Percentiles rank a stretch among this genome's conserved stretches.
Conservation (phyloP, 1,140 invertebrate genomes). For the Zaprionus taronus region DNA sequence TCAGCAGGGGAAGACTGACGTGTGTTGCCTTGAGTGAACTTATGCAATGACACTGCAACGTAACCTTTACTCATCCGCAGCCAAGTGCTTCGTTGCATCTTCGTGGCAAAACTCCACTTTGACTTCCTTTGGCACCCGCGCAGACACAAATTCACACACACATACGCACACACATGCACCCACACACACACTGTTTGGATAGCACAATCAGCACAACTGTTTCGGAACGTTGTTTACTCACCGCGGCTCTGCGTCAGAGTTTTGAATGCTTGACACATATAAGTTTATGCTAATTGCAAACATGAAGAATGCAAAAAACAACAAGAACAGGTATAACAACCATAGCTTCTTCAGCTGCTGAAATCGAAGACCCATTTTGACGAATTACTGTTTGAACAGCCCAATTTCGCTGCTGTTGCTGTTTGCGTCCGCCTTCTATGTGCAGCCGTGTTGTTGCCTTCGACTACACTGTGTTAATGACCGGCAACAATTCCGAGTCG, state of each 20-base stretch:
- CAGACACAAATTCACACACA: neutral
- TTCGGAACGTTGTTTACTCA: constrained; percentile 42
- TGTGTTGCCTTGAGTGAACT: constrained; percentile 50
- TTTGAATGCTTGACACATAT: constrained; percentile 80
- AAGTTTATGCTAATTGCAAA: constrained; percentile 84
- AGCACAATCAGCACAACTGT: constrained; percentile 4
- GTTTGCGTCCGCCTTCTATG: constrained; percentile 25
- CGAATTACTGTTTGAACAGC: constrained; percentile 23
- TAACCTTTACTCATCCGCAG: constrained; percentile 6
- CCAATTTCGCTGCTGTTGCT: constrained; percentile 17
- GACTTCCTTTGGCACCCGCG: constrained; percentile 10
- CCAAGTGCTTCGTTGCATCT: constrained; percentile 35
- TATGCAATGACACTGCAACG: constrained; percentile 56
- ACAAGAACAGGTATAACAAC: constrained; percentile 78
- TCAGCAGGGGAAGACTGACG: neutral
- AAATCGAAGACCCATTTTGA: constrained; percentile 76
- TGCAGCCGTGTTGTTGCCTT: constrained; percentile 47
- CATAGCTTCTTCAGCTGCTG: constrained; percentile 82
- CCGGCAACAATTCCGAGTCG: constrained; percentile 30
- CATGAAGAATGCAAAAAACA: constrained; percentile 84
- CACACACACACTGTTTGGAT: neutral
- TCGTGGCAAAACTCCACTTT: constrained; percentile 35
- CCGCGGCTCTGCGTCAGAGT: constrained; percentile 52
- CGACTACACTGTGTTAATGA: constrained; percentile 46
- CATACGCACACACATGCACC: neutral